A percentile compares a stretch with the other conserved stretches of the same genome.
These are phyloP conservation scores for Gymnogyps californianus DNA, from an alignment of 2,113 vertebrate genomes.

Conservation along the genomic window DNA sequence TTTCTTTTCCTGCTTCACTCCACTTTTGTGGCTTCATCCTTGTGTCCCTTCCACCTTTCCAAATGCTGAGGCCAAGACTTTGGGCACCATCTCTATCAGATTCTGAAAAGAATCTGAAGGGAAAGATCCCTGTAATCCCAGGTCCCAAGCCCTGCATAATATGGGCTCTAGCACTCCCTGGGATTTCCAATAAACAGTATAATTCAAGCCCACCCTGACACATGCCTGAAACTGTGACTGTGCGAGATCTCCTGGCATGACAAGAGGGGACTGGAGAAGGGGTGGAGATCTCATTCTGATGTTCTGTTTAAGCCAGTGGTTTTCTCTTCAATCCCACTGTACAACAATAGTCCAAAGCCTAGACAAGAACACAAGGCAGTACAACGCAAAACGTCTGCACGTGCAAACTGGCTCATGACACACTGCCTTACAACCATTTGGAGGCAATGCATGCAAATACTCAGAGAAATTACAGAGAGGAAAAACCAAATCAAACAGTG, in stretches of 20 bases:
- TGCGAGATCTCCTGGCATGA: not conserved
- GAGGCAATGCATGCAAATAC: not conserved
- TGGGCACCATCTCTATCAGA: not conserved
- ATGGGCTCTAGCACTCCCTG: not conserved
- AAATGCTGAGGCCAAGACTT: not conserved
- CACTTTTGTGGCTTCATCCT: not conserved
- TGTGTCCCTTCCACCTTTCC: not conserved
- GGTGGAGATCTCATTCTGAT: not conserved
- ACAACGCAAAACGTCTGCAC: not conserved
- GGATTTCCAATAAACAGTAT: not conserved
- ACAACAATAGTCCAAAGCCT: not conserved
- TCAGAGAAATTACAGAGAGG: not conserved
- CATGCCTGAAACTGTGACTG: not conserved
- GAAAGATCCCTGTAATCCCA: not conserved
- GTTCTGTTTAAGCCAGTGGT: not conserved
- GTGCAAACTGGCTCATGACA: not conserved
- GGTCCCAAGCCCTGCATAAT: not conserved
- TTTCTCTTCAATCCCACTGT: not conserved
- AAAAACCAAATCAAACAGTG: conserved; percentile 39
- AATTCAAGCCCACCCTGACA: not conserved
- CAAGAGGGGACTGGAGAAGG: not conserved
- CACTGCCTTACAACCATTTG: not conserved
- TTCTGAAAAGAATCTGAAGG: not conserved
- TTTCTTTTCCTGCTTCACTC: not conserved
- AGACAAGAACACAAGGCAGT: not conserved